Percentiles rank a stretch among this genome's conserved stretches.
Conservation (phyloP, 1,140 invertebrate genomes). For the Arion vulgaris region DNA sequence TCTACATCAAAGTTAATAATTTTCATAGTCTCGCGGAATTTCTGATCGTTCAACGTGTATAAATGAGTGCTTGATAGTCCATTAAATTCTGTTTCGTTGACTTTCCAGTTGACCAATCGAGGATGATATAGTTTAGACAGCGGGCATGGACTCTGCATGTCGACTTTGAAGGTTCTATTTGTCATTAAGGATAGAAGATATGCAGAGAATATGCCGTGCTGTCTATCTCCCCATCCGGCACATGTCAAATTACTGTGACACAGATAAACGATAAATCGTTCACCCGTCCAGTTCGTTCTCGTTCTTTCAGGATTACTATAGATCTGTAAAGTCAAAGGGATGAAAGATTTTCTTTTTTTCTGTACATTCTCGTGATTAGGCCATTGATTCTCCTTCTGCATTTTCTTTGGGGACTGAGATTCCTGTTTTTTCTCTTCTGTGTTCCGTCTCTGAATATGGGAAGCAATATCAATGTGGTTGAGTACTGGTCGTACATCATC, state of each 20-base stretch:
- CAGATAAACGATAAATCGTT: conserved; percentile 49
- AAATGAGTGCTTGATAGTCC: conserved; percentile 43
- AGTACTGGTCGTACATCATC: conserved; percentile 6
- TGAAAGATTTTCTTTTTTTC: conserved; percentile 16
- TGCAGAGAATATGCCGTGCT: conserved; percentile 50
- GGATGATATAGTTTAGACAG: conserved; percentile 47
- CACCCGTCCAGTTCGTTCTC: conserved; percentile 26
- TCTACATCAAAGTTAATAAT: conserved; percentile 46
- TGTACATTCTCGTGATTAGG: conserved; percentile 32
- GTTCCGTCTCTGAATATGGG: conserved; percentile 33
- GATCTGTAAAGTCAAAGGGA: conserved; percentile 24
- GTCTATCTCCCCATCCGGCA: conserved; percentile 55
- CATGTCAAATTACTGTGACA: conserved; percentile 46
- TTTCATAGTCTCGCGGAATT: conserved; percentile 47
- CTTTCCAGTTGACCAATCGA: conserved; percentile 48
- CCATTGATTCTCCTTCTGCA: conserved; percentile 34
- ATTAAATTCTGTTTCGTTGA: conserved; percentile 38
- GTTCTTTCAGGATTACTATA: conserved; percentile 33
- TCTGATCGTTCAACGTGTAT: conserved; percentile 45
- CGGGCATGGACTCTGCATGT: conserved; percentile 48
- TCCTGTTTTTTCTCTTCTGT: neutral
- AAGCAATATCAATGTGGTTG: conserved; percentile 35
- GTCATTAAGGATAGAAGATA: conserved; percentile 52
- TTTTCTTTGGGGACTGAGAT: neutral
- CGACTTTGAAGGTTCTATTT: conserved; percentile 50